Evolutionary conservation across 2,113 vertebrate species (phyloP).

Genomic region (Nannospalax galili): DNA sequence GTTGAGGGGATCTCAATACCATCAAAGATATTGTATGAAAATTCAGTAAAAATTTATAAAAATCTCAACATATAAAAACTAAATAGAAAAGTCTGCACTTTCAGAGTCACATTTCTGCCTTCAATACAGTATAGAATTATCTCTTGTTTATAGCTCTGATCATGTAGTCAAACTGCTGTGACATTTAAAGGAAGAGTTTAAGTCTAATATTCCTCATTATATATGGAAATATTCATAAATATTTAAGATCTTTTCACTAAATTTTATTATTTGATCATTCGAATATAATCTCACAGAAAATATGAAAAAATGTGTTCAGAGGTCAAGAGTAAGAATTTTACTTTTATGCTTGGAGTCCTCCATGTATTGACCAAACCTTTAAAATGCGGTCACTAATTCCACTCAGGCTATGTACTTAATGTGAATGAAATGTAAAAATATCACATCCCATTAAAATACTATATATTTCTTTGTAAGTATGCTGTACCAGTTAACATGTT

Average conservation of each 20-base stretch:
- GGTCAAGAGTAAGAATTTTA: slow-evolving; percentile 24
- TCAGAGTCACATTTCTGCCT: background rate
- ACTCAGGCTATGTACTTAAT: background rate
- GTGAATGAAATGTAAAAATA: background rate
- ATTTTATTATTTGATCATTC: background rate
- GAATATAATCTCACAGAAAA: slow-evolving; percentile 6
- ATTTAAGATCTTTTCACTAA: background rate
- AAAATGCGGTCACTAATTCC: background rate
- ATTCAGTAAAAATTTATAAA: too few relatives aligned
- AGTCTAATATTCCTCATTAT: background rate
- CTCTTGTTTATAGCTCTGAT: background rate
- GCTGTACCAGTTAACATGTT: background rate
- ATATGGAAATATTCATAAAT: background rate
- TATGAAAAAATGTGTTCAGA: background rate
- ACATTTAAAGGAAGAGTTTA: background rate
- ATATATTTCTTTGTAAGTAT: background rate
- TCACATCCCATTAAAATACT: slow-evolving; percentile 6
- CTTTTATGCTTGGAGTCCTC: background rate
- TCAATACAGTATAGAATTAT: background rate
- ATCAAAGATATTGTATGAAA: too few relatives aligned
- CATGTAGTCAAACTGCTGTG: background rate
- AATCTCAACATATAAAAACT: background rate
- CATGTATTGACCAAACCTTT: background rate
- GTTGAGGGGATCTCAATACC: too few relatives aligned
- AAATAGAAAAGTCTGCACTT: background rate